Conservation (phyloP, 1,140 invertebrate genomes). For the Epicauta chinensis region DNA sequence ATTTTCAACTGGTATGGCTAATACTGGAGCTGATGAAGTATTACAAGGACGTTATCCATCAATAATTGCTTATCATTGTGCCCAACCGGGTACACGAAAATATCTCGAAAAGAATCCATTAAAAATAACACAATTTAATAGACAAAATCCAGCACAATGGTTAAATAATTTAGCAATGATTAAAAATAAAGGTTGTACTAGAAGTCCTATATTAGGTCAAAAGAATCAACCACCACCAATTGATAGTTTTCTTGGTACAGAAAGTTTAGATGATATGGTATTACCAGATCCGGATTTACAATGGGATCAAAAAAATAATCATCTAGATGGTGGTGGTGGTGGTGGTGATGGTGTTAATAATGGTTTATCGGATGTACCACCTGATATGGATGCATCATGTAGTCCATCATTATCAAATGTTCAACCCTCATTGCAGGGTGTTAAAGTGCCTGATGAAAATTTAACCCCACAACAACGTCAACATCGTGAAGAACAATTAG, state of each 20-base stretch:
- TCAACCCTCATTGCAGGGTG: slow-evolving; percentile 61
- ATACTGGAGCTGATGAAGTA: slow-evolving; percentile 90
- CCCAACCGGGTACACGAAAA: slow-evolving; percentile 90
- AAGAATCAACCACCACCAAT: slow-evolving; percentile 33
- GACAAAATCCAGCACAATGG: slow-evolving; percentile 76
- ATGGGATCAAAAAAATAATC: slow-evolving; percentile 42
- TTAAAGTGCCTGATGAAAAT: slow-evolving; percentile 93
- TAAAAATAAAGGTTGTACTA: slow-evolving; percentile 60
- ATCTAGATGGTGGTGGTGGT: slow-evolving; percentile 38
- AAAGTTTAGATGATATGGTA: slow-evolving; percentile 49
- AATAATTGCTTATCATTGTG: slow-evolving; percentile 92
- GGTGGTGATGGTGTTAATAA: slow-evolving; percentile 39
- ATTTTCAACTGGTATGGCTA: slow-evolving; percentile 89
- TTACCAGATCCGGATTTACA: slow-evolving; percentile 38
- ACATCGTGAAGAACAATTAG: slow-evolving; percentile 86
- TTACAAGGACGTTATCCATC: slow-evolving; percentile 81
- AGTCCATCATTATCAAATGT: slow-evolving; percentile 49
- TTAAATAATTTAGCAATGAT: slow-evolving; percentile 70
- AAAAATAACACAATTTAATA: slow-evolving; percentile 79
- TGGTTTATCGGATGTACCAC: slow-evolving; percentile 38
- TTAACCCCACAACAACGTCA: slow-evolving; percentile 92
- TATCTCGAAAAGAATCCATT: slow-evolving; percentile 91
- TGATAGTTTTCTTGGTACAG: slow-evolving; percentile 48
- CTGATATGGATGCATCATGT: slow-evolving; percentile 43
- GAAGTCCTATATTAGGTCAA: slow-evolving; percentile 41